Percentiles rank a stretch among this genome's conserved stretches.
Evolutionary conservation across 2,797 vertebrate genomes (phyloP).

Genomic region (Mallotus villosus): DNA sequence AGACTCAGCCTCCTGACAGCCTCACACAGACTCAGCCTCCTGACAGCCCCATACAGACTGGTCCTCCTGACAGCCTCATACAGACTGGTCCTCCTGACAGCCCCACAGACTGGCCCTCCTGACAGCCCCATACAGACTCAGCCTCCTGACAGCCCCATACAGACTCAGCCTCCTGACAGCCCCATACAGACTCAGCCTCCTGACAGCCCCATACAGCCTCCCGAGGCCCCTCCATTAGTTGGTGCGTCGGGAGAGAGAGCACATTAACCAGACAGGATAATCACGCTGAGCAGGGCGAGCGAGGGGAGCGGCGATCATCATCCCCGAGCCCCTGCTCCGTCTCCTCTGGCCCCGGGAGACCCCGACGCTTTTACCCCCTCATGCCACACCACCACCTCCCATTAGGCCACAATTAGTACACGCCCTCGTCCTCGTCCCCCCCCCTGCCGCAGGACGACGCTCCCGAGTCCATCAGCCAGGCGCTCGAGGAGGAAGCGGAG

Average conservation of each 20-base stretch:
- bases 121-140: too few relatives aligned
- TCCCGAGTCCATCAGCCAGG: constrained; percentile 45
- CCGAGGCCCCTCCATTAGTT: constrained; percentile 71
- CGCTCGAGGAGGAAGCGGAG: constrained; percentile 19
- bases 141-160: too few relatives aligned
- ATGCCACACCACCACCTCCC: constrained; percentile 58
- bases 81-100: too few relatives aligned
- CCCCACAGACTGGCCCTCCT: too few relatives aligned
- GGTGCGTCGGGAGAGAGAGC: constrained; percentile 60
- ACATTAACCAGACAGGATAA: constrained; percentile 73
- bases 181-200: constrained; percentile 64
- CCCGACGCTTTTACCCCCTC: constrained; percentile 63
- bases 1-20: too few relatives aligned
- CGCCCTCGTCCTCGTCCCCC: too few relatives aligned
- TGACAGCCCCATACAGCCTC: constrained; percentile 66
- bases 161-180: too few relatives aligned
- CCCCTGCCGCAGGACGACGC: constrained; percentile 51
- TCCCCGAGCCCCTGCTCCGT: too few relatives aligned
- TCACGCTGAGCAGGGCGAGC: constrained; percentile 61
- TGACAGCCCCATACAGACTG: too few relatives aligned
- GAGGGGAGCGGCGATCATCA: constrained; percentile 21
- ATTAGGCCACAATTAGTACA: constrained; percentile 69
- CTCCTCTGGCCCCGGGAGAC: constrained; percentile 36
- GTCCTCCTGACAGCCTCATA: too few relatives aligned
- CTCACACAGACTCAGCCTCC: too few relatives aligned